Evolutionary conservation across 1,140 invertebrate species (phyloP).

Genomic region (Bombus impatiens): DNA sequence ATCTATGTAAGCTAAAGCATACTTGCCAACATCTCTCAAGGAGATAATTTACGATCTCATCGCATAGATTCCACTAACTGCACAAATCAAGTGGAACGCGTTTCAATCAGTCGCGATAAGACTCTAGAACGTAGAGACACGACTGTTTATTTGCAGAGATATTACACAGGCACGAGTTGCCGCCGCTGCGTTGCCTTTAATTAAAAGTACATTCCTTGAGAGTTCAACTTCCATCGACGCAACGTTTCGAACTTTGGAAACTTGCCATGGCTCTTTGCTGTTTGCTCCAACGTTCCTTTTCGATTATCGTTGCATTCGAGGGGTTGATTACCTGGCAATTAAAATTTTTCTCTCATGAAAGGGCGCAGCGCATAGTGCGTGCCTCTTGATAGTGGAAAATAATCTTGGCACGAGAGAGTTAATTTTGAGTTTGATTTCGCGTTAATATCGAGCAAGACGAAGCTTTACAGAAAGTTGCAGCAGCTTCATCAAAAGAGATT

Average conservation of each 20-base stretch:
- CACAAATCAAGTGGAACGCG: constrained; percentile 1
- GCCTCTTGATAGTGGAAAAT: not conserved
- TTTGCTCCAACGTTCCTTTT: not conserved
- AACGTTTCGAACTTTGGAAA: constrained; percentile 9
- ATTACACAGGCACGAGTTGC: constrained; percentile 29
- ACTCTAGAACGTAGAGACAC: not conserved
- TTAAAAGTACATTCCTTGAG: constrained; percentile 52
- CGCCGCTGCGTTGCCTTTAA: constrained; percentile 28
- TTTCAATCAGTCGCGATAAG: constrained; percentile 18
- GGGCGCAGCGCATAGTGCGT: not conserved
- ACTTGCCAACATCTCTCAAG: not conserved
- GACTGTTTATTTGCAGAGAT: constrained; percentile 28
- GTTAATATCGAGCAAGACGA: not conserved
- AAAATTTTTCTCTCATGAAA: not conserved
- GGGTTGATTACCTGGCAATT: not conserved
- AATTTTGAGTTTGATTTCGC: constrained; percentile 1
- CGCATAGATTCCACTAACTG: not conserved
- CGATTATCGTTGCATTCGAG: not conserved
- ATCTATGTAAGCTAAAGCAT: too few species aligned
- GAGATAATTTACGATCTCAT: not conserved
- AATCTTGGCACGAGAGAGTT: not conserved
- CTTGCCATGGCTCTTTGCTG: constrained; percentile 6
- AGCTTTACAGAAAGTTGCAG: not conserved
- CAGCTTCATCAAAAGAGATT: not conserved
- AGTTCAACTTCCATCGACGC: not conserved